Conservation (phyloP, 2,797 vertebrate genomes). For the Pipistrellus pygmaeus region DNA sequence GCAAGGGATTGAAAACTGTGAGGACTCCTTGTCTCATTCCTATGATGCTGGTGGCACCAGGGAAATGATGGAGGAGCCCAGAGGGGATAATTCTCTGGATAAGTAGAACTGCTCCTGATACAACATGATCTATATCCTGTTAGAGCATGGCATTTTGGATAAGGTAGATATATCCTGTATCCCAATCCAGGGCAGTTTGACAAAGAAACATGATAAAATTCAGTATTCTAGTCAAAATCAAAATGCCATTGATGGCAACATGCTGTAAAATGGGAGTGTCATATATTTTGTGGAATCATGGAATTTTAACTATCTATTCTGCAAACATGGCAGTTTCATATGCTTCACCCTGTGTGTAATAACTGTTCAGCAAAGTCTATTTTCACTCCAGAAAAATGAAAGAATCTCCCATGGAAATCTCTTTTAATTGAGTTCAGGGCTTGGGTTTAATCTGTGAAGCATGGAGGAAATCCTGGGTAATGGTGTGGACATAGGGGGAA, state of each 20-base stretch:
- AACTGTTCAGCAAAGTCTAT: neutral
- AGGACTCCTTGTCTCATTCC: conserved; percentile 36
- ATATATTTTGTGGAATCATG: neutral
- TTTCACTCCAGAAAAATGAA: neutral
- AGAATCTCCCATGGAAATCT: neutral
- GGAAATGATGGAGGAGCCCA: neutral
- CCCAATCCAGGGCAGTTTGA: neutral
- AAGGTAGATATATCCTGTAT: neutral
- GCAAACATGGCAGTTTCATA: neutral
- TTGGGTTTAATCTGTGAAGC: neutral
- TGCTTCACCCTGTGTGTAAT: neutral
- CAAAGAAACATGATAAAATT: neutral
- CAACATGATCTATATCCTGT: neutral
- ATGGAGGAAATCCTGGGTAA: neutral
- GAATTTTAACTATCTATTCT: neutral
- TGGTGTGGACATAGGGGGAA: neutral
- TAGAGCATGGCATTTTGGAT: neutral
- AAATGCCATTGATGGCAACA: neutral
- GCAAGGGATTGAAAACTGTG: conserved; percentile 58
- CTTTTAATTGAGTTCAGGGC: neutral
- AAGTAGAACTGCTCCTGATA: neutral
- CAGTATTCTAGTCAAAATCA: neutral
- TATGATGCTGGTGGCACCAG: neutral
- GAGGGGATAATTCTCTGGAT: neutral
- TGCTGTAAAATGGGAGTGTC: neutral